Conservation (phyloP, 2,888 invertebrate species). For the Eustalomyia histrio region DNA sequence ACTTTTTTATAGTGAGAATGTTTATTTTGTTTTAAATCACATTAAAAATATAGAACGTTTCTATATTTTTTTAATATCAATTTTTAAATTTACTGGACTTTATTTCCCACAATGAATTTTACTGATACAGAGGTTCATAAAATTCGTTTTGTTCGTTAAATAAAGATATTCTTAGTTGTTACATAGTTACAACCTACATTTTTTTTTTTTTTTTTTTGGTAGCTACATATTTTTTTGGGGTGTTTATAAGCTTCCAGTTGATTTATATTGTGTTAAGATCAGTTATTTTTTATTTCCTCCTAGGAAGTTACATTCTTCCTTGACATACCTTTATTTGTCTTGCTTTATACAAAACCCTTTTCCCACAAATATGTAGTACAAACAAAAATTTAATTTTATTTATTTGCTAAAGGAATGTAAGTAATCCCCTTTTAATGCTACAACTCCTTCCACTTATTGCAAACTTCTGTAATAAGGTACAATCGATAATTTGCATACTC, state of each 20-base stretch:
- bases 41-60: too few species aligned
- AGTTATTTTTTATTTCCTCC: constrained; percentile 37
- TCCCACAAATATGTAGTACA: background rate
- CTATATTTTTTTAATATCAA: too few species aligned
- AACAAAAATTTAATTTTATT: constrained; percentile 37
- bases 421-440: background rate
- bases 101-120: too few species aligned
- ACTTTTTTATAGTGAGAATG: too few species aligned
- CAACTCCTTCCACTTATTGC: background rate
- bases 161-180: too few species aligned
- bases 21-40: too few species aligned
- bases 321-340: constrained; percentile 20
- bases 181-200: too few species aligned
- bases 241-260: constrained; percentile 31
- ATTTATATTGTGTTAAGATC: constrained; percentile 36
- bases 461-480: constrained; percentile 36
- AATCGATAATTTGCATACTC: constrained; percentile 55
- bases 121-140: too few species aligned
- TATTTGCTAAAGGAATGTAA: background rate
- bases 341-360: background rate
- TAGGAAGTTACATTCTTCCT: constrained; percentile 19
- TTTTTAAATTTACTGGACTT: too few species aligned
- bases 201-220: too few species aligned
- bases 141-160: too few species aligned
- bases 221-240: background rate